Evolutionary conservation across 2,797 vertebrate genomes (phyloP).

Genomic region (Pseudomugil gertrudae): DNA sequence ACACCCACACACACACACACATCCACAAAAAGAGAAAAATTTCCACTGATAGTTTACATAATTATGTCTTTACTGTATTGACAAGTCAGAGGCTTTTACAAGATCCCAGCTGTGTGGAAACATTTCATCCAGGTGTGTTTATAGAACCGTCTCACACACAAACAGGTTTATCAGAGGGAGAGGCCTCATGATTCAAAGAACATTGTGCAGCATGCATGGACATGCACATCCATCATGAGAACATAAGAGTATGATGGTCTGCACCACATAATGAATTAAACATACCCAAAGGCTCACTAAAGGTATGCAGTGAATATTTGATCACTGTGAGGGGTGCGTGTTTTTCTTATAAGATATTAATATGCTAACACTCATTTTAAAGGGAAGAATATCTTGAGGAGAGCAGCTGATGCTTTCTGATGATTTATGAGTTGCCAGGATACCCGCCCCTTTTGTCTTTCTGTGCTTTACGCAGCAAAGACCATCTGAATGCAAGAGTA

Average conservation of each 20-base stretch:
- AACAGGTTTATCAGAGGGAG: conserved; percentile 66
- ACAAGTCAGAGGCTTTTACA: conserved; percentile 46
- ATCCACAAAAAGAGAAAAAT: conserved; percentile 13
- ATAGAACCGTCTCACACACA: conserved; percentile 48
- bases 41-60: conserved; percentile 64
- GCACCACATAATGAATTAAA: conserved; percentile 75
- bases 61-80: conserved; percentile 57
- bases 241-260: conserved; percentile 65
- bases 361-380: conserved; percentile 60
- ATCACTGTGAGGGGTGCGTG: conserved; percentile 68
- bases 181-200: conserved; percentile 65
- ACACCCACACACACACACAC: conserved; percentile 14
- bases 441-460: conserved; percentile 47
- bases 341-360: conserved; percentile 76
- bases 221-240: conserved; percentile 75
- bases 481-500: conserved; percentile 37
- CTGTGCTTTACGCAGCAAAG: conserved; percentile 42
- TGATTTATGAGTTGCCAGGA: conserved; percentile 68
- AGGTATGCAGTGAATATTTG: conserved; percentile 80
- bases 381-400: conserved; percentile 42
- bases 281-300: conserved; percentile 69
- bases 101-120: conserved; percentile 15
- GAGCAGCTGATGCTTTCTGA: conserved; percentile 45
- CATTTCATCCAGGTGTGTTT: conserved; percentile 72
- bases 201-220: conserved; percentile 67